Base-by-base conservation (phyloP, 1,140 invertebrate genomes). In the Adoxophyes honmai region DNA sequence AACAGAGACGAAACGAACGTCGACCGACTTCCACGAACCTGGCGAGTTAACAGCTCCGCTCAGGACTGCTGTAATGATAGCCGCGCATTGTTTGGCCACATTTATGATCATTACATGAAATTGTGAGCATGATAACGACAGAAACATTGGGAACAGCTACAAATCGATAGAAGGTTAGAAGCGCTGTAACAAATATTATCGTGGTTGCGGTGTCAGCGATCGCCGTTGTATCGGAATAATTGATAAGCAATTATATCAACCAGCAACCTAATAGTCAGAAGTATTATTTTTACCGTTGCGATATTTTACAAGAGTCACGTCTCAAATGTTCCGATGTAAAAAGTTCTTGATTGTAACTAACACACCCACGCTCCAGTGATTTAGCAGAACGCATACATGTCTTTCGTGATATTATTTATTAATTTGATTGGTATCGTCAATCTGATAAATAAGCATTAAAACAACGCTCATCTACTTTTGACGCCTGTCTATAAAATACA, bases 361-460 rank as follows among this genome's bases (percentile, higher is more conserved):
- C 21, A 28, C 21, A 28, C 6, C 6, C 21, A 28, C 21, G 21
- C 21, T 28, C 21, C 21, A 28, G 21, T 28, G 21, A 28, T 28
- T 28, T 28, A 28, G 21, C 21, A 28, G 21, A 28, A 28, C 21
- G 21, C 21, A 28, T 28, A 28, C 21, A 28, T 28, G 21, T 28
- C 21, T 28, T 28, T 6, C 21, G 21, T 28, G 21, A 28, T 28
- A 28, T 28, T 28, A 28, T 28, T 28, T 6, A 28, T 28, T 28
- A 28, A 28, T 28, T 28, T 28, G 21, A 28, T 28, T 28, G 21
- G 21, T 28, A 63, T 54, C 38, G 28, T 54, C 52, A 38, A 69
- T 69, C 63, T 52, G 13, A 58, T 66, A 66, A 69, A 69, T 63
- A 34, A 66, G 52, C n/a, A 53, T 34, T 66, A 64, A 62, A 56